A percentile compares a stretch with the other conserved stretches of the same genome.
Conservation (phyloP, 2,888 invertebrate genomes). For the Micropterix aruncella region DNA sequence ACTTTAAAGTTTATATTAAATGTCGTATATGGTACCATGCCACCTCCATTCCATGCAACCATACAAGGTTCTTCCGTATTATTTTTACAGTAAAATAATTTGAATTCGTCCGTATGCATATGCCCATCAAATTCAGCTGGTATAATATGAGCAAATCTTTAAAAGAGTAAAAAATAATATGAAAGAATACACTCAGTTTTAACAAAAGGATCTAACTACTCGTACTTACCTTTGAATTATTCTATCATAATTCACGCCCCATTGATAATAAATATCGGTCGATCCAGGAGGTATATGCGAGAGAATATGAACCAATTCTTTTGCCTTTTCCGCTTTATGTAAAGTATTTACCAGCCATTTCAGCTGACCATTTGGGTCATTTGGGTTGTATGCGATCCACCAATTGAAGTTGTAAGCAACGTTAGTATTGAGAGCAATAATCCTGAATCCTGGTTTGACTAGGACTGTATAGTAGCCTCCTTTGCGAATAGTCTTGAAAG, state of each 20-base stretch:
- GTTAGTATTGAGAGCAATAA: conserved; percentile 71
- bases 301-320: conserved; percentile 70
- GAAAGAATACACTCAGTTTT: too few relatives aligned
- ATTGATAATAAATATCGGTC: conserved; percentile 49
- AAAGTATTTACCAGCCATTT: conserved; percentile 69
- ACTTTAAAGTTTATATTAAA: too few relatives aligned
- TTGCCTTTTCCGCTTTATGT: conserved; percentile 52
- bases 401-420: conserved; percentile 61
- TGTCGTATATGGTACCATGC: too few relatives aligned
- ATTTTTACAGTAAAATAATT: too few relatives aligned
- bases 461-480: conserved; percentile 69
- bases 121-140: too few relatives aligned
- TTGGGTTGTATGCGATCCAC: conserved; percentile 61
- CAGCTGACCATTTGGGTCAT: conserved; percentile 62
- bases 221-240: conserved; percentile 49
- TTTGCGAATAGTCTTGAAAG: conserved; percentile 43
- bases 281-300: conserved; percentile 71
- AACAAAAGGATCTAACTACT: too few relatives aligned
- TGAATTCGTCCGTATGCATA: too few relatives aligned
- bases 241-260: conserved; percentile 55
- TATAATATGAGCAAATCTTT: too few relatives aligned
- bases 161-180: too few relatives aligned
- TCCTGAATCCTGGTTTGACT: conserved; percentile 52
- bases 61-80: too few relatives aligned
- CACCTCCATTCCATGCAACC: too few relatives aligned